Percentiles rank a stretch among this genome's conserved stretches.
phyloP scores from a whole-genome alignment of 2,797 vertebrate species.

The Chelon auratus region DNA sequence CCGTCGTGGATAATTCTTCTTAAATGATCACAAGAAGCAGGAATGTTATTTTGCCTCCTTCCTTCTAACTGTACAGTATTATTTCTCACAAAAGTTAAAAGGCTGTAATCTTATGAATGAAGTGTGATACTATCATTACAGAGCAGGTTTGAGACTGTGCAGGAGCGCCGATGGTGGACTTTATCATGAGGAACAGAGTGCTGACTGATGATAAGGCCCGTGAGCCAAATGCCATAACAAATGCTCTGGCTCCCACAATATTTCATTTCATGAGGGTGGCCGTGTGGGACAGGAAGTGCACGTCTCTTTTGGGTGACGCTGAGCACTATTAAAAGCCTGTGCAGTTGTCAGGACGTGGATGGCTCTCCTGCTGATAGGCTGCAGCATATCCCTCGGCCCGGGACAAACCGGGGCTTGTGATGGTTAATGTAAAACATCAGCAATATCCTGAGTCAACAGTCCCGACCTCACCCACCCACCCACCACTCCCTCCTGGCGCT shows the following conservation, averaged over 20 bases:
- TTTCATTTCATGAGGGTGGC: constrained; percentile 35
- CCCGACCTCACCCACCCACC: neutral
- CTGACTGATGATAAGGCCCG: constrained; percentile 48
- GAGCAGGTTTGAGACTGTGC: constrained; percentile 11
- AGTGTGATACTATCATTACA: constrained; percentile 6
- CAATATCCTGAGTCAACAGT: constrained; percentile 76
- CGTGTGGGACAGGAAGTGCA: constrained; percentile 54
- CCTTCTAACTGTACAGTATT: neutral
- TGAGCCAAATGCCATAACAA: constrained; percentile 49
- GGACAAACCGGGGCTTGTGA: constrained; percentile 56
- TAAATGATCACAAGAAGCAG: neutral
- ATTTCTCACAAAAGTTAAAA: constrained; percentile 1
- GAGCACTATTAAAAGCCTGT: constrained; percentile 60
- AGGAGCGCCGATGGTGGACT: constrained; percentile 21
- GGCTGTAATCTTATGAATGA: constrained; percentile 25
- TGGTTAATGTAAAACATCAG: constrained; percentile 70
- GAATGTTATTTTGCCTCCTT: neutral
- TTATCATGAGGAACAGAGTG: constrained; percentile 42
- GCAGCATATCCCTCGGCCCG: constrained; percentile 14
- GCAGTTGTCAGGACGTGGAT: constrained; percentile 60
- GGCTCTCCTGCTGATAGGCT: constrained; percentile 46
- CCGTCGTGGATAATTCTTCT: neutral
- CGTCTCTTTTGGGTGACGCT: constrained; percentile 50
- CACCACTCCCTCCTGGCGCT: constrained; percentile 8
- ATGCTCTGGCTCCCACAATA: constrained; percentile 41